phyloP scores from a whole-genome alignment of 2,113 vertebrate species.

The Podiceps cristatus region DNA sequence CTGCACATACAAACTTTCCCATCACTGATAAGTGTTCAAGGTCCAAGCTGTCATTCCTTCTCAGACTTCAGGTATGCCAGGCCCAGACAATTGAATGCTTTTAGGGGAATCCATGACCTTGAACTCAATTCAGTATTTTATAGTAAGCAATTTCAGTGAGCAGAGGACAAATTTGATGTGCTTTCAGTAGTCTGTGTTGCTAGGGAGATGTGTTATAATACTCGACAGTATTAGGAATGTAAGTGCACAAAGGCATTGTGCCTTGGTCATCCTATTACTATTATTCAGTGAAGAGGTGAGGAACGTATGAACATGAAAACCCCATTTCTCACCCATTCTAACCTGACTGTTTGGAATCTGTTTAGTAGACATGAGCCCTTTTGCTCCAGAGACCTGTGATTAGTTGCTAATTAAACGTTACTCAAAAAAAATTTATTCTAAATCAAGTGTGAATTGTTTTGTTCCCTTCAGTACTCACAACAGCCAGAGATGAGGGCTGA shows the following conservation, averaged over 20 bases:
- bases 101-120: background rate
- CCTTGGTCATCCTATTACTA: background rate
- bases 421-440: background rate
- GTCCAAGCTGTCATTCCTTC: background rate
- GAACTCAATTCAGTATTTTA: conserved; percentile 16
- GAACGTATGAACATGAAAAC: background rate
- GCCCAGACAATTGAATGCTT: background rate
- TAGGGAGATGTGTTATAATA: background rate
- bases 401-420: background rate
- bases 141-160: background rate
- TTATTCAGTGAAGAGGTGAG: background rate
- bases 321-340: background rate
- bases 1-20: background rate
- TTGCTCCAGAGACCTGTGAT: background rate
- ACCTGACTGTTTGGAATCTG: background rate
- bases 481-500: background rate
- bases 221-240: background rate
- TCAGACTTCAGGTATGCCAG: background rate
- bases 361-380: background rate
- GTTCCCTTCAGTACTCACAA: background rate
- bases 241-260: background rate
- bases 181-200: background rate
- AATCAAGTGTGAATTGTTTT: background rate
- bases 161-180: background rate
- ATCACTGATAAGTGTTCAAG: background rate